Evolutionary conservation across 2,888 invertebrate genomes (phyloP), one percentile per base, ranked within the genome.

Genomic region (Coenonympha glycerion): DNA sequence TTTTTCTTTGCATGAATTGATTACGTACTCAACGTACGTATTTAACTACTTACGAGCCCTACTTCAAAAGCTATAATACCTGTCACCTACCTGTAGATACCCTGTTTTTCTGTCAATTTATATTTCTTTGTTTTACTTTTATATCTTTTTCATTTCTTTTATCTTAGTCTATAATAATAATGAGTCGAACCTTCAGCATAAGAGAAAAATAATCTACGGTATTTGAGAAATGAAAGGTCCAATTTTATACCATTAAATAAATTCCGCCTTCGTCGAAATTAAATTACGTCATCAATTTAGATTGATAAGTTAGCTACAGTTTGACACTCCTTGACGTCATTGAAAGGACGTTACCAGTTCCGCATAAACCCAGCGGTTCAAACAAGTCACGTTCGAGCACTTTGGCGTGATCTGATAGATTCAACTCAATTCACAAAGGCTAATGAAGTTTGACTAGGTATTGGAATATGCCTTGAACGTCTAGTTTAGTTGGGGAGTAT

Each of bases 341-440:
- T 59, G 58, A 54, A 57, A 58, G 58, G 57, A 59, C 53, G 59
- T 55, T 58, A 55, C 55, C 52, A 56, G 56, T 59, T 56, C 53
- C 56, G 53, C 60, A 61, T 60, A 58, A 57, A n/a, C 51, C 59
- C 51, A 49, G 50, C 40, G 56, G 52, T 52, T 49, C 48, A 62
- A 55, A 57, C 61, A 40, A 60, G 63, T 62, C 63, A 63, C 63
- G 63, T 63, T 59, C 57, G 34, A 60, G 54, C 63, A 63, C 60
- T 62, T 59, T 59, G 52, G 57, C 56, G 52, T 55, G 61, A 63
- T 63, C 60, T 61, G 61, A 61, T 61, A 61, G 57, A 63, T 57
- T 58, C 58, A 58, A 61, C 60, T 61, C 61, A 61, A 61, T 61
- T 63, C 61, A 58, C 60, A 58, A 59, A 52, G 53, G 55, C 61